Conservation (phyloP, 2,888 invertebrate species). For the Sialis fuliginosa region DNA sequence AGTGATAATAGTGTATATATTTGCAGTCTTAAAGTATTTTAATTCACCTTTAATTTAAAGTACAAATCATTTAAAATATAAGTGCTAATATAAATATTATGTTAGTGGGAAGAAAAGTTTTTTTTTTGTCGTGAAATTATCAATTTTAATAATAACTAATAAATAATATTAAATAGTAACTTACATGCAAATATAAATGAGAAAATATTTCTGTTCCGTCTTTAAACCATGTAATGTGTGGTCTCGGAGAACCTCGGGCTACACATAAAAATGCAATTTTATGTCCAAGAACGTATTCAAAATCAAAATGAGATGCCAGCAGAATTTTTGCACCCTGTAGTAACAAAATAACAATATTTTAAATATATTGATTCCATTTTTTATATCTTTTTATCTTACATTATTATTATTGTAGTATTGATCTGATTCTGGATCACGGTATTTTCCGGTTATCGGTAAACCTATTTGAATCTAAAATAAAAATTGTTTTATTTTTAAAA, state of each 20-base stretch:
- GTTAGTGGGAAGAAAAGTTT: not conserved
- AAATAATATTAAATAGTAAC: slow-evolving; percentile 17
- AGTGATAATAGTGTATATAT: no score
- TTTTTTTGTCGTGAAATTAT: not conserved
- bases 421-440: slow-evolving; percentile 76
- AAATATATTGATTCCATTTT: not conserved
- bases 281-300: slow-evolving; percentile 84
- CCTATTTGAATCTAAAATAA: slow-evolving; percentile 57
- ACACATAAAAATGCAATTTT: slow-evolving; percentile 87
- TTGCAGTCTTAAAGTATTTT: no score
- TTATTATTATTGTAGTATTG: slow-evolving; percentile 81
- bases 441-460: slow-evolving; percentile 74
- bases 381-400: slow-evolving; percentile 31
- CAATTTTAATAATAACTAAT: no score
- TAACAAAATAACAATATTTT: slow-evolving; percentile 1
- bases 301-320: slow-evolving; percentile 79
- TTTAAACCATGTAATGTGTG: slow-evolving; percentile 91
- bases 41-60: no score
- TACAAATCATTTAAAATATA: no score
- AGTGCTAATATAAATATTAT: no score
- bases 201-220: slow-evolving; percentile 85
- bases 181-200: slow-evolving; percentile 73
- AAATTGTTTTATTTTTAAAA: slow-evolving; percentile 2
- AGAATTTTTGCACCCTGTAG: slow-evolving; percentile 76
- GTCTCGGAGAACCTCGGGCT: slow-evolving; percentile 75